These are phyloP conservation scores for Lithophane semibrunnea DNA, from an alignment of 2,888 invertebrate genomes.

Conservation along the genomic window DNA sequence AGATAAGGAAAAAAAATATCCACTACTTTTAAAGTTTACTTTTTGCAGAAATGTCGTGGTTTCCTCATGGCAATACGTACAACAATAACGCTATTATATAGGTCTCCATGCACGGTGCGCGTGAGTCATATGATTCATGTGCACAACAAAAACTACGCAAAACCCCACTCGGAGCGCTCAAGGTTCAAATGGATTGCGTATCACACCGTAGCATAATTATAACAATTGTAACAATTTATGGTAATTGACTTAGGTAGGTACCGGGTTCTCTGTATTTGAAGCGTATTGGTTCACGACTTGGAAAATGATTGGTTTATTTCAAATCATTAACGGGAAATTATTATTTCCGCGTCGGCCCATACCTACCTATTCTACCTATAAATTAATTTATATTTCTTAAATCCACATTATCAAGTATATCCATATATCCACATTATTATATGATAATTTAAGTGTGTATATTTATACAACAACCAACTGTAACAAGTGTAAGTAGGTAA, in stretches of 20 bases:
- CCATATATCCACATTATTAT: no score
- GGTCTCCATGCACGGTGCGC: constrained; percentile 62
- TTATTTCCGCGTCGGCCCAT: constrained; percentile 1
- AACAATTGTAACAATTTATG: constrained; percentile 6
- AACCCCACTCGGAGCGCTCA: constrained; percentile 47
- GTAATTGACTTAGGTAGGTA: constrained; percentile 1
- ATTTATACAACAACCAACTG: neutral
- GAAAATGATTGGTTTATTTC: constrained; percentile 27
- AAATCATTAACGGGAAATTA: constrained; percentile 19
- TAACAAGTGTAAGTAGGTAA: neutral
- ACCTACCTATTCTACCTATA: neutral
- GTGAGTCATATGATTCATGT: constrained; percentile 67
- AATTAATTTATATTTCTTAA: neutral
- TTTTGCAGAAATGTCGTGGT: constrained; percentile 7
- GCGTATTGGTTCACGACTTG: neutral
- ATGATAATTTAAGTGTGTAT: neutral
- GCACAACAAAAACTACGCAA: constrained; percentile 65
- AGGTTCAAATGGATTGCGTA: constrained; percentile 35
- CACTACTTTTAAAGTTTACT: neutral
- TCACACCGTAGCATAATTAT: constrained; percentile 37
- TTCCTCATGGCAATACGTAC: constrained; percentile 64
- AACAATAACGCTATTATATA: constrained; percentile 53
- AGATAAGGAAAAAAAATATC: neutral
- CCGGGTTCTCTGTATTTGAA: neutral
- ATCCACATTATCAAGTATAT: no score